Percentiles rank a stretch among this genome's conserved stretches.
Conservation (phyloP, 2,888 invertebrate genomes). For the Scaptomyza reducta region DNA sequence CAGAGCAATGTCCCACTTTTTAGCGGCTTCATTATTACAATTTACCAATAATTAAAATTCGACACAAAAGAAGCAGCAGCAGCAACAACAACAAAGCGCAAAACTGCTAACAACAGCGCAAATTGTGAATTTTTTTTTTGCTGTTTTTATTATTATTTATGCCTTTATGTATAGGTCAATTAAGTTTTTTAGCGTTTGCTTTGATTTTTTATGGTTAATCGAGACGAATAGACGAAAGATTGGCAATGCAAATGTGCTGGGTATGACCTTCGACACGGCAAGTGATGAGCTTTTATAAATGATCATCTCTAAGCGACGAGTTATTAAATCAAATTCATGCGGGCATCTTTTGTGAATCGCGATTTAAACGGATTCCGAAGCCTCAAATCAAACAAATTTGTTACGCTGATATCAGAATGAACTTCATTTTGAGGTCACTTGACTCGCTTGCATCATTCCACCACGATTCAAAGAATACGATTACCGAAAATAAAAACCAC, state of each 20-base stretch:
- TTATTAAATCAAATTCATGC: slow-evolving; percentile 9
- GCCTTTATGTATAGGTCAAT: slow-evolving; percentile 39
- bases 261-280: slow-evolving; percentile 61
- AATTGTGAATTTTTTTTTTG: slow-evolving; percentile 31
- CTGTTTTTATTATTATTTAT: slow-evolving; percentile 33
- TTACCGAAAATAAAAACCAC: slow-evolving; percentile 9
- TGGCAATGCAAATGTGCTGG: slow-evolving; percentile 63
- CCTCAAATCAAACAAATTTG: not conserved
- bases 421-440: slow-evolving; percentile 38
- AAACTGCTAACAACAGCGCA: slow-evolving; percentile 59
- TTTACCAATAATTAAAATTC: slow-evolving; percentile 68
- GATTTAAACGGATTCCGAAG: not conserved
- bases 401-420: slow-evolving; percentile 1
- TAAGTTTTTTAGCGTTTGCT: slow-evolving; percentile 28
- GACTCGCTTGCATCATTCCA: slow-evolving; percentile 23
- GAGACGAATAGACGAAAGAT: slow-evolving; percentile 47
- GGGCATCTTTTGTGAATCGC: not conserved
- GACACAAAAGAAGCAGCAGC: slow-evolving; percentile 56
- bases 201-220: slow-evolving; percentile 22
- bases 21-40: slow-evolving; percentile 43
- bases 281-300: slow-evolving; percentile 53
- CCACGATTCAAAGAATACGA: slow-evolving; percentile 11
- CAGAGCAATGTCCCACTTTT: slow-evolving; percentile 64
- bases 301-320: slow-evolving; percentile 23
- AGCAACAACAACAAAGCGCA: too few species aligned